Percentiles rank a stretch among this genome's conserved stretches.
phyloP scores from a whole-genome alignment of 2,888 invertebrate genomes.

The Nomada hirtipes region DNA sequence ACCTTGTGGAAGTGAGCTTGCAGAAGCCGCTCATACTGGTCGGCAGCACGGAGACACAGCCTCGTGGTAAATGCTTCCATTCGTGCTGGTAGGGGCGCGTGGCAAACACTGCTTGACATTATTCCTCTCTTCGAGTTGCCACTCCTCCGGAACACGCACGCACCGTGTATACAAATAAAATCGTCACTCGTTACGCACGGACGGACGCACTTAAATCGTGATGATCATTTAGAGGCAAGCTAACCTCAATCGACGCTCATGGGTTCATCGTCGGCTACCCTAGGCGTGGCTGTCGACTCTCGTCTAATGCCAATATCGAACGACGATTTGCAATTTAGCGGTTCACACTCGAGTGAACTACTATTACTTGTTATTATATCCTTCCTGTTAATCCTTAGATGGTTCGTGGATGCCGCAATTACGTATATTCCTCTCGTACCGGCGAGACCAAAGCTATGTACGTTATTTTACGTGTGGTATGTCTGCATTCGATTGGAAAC shows the following conservation, averaged over 20 bases:
- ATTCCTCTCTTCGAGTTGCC: conserved; percentile 56
- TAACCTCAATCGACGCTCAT: conserved; percentile 67
- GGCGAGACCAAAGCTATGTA: not conserved
- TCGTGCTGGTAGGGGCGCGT: conserved; percentile 81
- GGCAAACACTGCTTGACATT: conserved; percentile 83
- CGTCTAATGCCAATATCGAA: not conserved
- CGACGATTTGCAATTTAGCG: not conserved
- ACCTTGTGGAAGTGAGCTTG: conserved; percentile 86
- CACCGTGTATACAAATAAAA: conserved; percentile 44
- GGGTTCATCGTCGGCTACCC: conserved; percentile 26
- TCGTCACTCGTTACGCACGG: conserved; percentile 49
- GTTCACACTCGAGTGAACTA: not conserved
- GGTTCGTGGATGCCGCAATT: not conserved
- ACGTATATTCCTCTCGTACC: conserved; percentile 11
- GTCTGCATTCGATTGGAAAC: not conserved
- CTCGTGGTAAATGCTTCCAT: conserved; percentile 85
- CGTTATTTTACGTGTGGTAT: conserved; percentile 15
- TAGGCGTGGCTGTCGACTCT: conserved; percentile 20
- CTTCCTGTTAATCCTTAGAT: not conserved
- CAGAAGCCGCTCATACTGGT: conserved; percentile 88
- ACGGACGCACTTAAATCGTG: conserved; percentile 48
- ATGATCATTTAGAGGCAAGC: conserved; percentile 22
- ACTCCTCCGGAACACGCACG: conserved; percentile 49
- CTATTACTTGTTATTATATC: not conserved
- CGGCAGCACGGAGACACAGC: conserved; percentile 87